phyloP scores from a whole-genome alignment of 2,888 invertebrate genomes.

The Limnephilus lunatus region DNA sequence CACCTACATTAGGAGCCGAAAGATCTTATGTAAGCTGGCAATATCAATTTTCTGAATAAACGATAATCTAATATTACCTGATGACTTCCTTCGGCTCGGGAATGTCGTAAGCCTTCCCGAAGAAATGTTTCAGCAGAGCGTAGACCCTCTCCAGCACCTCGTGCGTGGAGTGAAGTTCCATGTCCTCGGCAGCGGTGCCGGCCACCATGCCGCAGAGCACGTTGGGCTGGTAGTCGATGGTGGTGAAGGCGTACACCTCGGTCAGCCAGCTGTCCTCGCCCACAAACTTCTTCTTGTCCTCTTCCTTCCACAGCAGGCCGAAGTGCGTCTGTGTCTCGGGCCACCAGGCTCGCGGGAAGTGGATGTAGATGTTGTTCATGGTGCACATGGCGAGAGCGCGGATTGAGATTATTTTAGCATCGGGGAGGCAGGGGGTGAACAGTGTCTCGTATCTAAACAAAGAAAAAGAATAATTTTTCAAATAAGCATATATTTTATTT shows the following conservation, averaged over 20 bases:
- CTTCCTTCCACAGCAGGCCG: slow-evolving; percentile 78
- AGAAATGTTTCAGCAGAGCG: slow-evolving; percentile 75
- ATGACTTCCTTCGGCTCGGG: slow-evolving; percentile 76
- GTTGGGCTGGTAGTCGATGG: slow-evolving; percentile 79
- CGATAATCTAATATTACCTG: slow-evolving; percentile 71
- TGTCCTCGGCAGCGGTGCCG: slow-evolving; percentile 79
- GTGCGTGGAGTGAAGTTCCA: slow-evolving; percentile 78
- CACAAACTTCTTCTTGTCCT: slow-evolving; percentile 75
- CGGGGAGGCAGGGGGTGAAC: slow-evolving; percentile 79
- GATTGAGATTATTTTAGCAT: slow-evolving; percentile 77
- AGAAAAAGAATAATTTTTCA: slow-evolving; percentile 16
- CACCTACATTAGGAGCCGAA: too few species aligned
- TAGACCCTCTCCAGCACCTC: slow-evolving; percentile 77
- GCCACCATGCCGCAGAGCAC: slow-evolving; percentile 82
- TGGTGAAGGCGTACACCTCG: slow-evolving; percentile 80
- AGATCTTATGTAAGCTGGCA: too few species aligned
- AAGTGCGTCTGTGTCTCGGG: slow-evolving; percentile 74
- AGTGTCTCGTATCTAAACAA: slow-evolving; percentile 73
- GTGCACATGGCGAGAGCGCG: slow-evolving; percentile 81
- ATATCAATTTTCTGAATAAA: neutral
- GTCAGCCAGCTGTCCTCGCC: slow-evolving; percentile 78
- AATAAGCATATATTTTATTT: neutral
- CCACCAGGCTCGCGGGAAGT: slow-evolving; percentile 84
- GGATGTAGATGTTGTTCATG: slow-evolving; percentile 84
- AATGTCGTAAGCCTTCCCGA: slow-evolving; percentile 77